These are phyloP conservation scores for Drosophila pegasa DNA, from an alignment of 2,888 invertebrate species.

Conservation along the genomic window DNA sequence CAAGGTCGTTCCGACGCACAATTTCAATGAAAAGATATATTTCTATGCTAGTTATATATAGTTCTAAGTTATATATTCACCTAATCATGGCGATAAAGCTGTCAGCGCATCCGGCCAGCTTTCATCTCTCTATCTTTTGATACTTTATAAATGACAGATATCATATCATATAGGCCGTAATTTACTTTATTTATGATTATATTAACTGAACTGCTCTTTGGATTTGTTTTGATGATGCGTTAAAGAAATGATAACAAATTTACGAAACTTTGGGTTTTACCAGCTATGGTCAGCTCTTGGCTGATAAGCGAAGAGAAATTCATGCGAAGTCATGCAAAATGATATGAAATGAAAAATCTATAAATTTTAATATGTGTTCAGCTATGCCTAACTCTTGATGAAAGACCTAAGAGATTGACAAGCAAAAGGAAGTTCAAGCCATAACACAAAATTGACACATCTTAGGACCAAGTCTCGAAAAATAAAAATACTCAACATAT, in stretches of 20 bases:
- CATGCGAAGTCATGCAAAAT: too few relatives aligned
- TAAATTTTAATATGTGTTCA: too few relatives aligned
- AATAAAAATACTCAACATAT: too few relatives aligned
- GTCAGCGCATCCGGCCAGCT: neutral
- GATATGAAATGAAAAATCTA: too few relatives aligned
- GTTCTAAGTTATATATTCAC: conserved; percentile 7
- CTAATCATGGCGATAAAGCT: conserved; percentile 10
- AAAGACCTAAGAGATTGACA: too few relatives aligned
- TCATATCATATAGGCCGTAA: neutral
- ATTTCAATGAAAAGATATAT: neutral
- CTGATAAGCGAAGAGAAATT: too few relatives aligned
- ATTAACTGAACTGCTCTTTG: neutral
- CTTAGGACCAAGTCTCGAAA: too few relatives aligned
- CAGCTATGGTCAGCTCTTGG: too few relatives aligned
- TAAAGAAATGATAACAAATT: neutral
- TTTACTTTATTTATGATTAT: neutral
- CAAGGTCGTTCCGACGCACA: conserved; percentile 4
- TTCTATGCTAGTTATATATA: conserved; percentile 4
- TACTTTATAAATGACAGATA: neutral
- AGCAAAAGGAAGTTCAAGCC: too few relatives aligned
- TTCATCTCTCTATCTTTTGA: neutral
- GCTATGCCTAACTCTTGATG: too few relatives aligned
- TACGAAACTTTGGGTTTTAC: too few relatives aligned
- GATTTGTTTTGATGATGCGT: neutral
- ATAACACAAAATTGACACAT: too few relatives aligned